phyloP scores from a whole-genome alignment of 2,888 invertebrate genomes.

The Meloe dianella region DNA sequence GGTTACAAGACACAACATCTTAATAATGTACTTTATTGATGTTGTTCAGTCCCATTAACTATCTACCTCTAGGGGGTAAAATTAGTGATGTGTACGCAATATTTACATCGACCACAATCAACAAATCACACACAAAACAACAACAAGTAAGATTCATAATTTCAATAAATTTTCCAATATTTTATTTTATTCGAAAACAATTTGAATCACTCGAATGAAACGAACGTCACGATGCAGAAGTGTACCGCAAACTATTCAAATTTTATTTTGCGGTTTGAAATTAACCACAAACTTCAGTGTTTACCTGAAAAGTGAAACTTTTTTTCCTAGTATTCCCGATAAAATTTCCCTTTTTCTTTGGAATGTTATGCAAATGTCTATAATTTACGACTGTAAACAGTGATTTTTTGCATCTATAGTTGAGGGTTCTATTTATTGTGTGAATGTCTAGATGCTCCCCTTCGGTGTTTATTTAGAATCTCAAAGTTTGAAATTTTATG shows the following conservation, averaged over 20 bases:
- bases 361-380: constrained; percentile 44
- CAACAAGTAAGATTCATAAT: constrained; percentile 43
- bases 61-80: constrained; percentile 23
- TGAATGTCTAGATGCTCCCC: constrained; percentile 14
- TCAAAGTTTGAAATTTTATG: constrained; percentile 47
- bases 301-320: constrained; percentile 55
- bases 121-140: constrained; percentile 37
- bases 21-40: constrained; percentile 45
- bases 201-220: background rate
- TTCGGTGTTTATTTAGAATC: constrained; percentile 18
- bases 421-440: background rate
- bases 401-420: constrained; percentile 38
- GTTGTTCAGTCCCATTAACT: constrained; percentile 35
- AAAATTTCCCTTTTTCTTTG: constrained; percentile 1
- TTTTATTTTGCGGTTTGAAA: constrained; percentile 43
- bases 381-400: constrained; percentile 46
- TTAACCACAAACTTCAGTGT: constrained; percentile 46
- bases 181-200: background rate
- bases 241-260: constrained; percentile 38
- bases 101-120: constrained; percentile 29
- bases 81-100: constrained; percentile 39
- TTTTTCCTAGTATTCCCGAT: constrained; percentile 15
- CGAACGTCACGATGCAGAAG: constrained; percentile 12
- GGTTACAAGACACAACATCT: constrained; percentile 45
- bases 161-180: no score